Conservation (phyloP, 2,888 invertebrate genomes). For the Dasysyrphus albostriatus region DNA sequence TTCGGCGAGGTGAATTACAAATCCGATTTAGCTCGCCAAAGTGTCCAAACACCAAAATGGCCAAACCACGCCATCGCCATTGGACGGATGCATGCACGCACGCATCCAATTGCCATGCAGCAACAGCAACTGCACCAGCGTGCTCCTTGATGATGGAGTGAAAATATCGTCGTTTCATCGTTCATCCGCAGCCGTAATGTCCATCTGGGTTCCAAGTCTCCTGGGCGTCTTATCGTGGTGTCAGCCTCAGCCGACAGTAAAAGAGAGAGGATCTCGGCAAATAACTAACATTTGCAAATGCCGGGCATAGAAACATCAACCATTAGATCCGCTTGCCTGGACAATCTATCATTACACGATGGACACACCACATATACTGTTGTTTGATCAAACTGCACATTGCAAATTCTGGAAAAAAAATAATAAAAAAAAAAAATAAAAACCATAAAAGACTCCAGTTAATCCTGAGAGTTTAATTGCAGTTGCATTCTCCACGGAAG, state of each 20-base stretch:
- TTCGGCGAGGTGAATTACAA: conserved; percentile 61
- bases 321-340: conserved; percentile 73
- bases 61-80: conserved; percentile 59
- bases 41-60: conserved; percentile 72
- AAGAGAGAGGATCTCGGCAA: conserved; percentile 63
- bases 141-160: conserved; percentile 49
- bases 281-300: conserved; percentile 68
- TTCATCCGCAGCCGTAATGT: conserved; percentile 23
- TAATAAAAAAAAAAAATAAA: background rate
- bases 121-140: conserved; percentile 5
- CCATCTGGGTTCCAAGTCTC: conserved; percentile 26
- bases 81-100: conserved; percentile 74
- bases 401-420: conserved; percentile 10
- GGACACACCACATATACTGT: conserved; percentile 54
- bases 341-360: conserved; percentile 75
- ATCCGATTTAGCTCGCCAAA: conserved; percentile 70
- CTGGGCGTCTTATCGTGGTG: conserved; percentile 69
- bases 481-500: conserved; percentile 62
- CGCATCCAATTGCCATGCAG: conserved; percentile 71
- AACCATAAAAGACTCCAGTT: conserved; percentile 34
- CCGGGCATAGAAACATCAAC: conserved; percentile 61
- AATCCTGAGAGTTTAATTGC: conserved; percentile 72
- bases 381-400: conserved; percentile 38
- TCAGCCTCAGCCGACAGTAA: conserved; percentile 43
- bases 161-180: conserved; percentile 58